phyloP scores from a whole-genome alignment of 2,888 invertebrate species.

The Bombylius major region DNA sequence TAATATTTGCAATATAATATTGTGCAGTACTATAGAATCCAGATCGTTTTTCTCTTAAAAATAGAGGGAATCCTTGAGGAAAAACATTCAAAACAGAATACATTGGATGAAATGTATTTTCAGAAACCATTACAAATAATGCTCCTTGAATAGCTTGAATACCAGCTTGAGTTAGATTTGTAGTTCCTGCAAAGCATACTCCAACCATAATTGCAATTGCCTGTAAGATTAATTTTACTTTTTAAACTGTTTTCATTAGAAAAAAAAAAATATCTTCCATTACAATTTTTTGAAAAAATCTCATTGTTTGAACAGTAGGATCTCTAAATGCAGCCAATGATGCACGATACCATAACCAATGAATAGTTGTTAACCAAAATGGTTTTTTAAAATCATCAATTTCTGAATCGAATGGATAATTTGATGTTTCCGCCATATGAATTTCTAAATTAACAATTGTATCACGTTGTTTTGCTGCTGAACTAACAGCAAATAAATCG shows the following conservation, averaged over 20 bases:
- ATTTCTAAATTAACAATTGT: conserved; percentile 59
- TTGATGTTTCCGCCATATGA: conserved; percentile 46
- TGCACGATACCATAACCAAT: conserved; percentile 64
- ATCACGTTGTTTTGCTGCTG: conserved; percentile 62
- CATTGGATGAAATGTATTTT: conserved; percentile 85
- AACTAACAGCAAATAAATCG: conserved; percentile 65
- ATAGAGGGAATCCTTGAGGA: conserved; percentile 65
- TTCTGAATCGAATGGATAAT: conserved; percentile 34
- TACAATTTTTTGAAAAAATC: conserved; percentile 73
- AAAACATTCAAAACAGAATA: conserved; percentile 78
- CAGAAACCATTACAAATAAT: conserved; percentile 74
- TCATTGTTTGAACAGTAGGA: conserved; percentile 62
- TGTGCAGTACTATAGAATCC: conserved; percentile 68
- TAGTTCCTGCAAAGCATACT: conserved; percentile 68
- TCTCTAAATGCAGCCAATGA: conserved; percentile 63
- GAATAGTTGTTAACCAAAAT: conserved; percentile 57
- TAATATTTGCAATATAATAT: conserved; percentile 68
- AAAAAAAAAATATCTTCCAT: conserved; percentile 14
- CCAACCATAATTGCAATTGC: conserved; percentile 67
- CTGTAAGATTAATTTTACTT: conserved; percentile 25
- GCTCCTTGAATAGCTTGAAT: conserved; percentile 82
- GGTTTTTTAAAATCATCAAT: conserved; percentile 41
- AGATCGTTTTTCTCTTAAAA: conserved; percentile 67
- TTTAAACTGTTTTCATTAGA: background rate
- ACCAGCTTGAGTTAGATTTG: conserved; percentile 60